Evolutionary conservation across 2,888 invertebrate genomes (phyloP).

Genomic region (Amorpha juglandis): DNA sequence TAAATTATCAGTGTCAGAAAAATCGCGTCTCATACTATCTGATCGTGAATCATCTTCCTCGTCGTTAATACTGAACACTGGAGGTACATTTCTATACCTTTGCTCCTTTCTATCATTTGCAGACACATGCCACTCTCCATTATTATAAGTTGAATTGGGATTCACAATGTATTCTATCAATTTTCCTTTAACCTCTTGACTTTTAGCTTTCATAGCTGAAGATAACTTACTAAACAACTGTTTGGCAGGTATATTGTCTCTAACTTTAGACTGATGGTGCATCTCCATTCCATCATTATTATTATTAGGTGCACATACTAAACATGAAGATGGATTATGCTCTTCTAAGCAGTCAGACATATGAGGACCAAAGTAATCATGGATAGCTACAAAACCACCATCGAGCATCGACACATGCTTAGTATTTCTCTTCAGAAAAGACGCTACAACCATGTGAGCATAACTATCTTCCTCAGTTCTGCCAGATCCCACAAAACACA

Average conservation of each 20-base stretch:
- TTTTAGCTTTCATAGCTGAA: slow-evolving; percentile 94
- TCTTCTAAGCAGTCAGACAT: slow-evolving; percentile 92
- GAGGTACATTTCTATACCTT: slow-evolving; percentile 94
- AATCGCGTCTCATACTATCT: slow-evolving; percentile 59
- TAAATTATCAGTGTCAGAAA: slow-evolving; percentile 84
- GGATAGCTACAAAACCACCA: slow-evolving; percentile 94
- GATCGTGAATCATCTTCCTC: slow-evolving; percentile 83
- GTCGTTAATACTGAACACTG: slow-evolving; percentile 97
- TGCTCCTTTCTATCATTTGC: slow-evolving; percentile 93
- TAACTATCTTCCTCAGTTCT: slow-evolving; percentile 97
- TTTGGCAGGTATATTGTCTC: slow-evolving; percentile 78
- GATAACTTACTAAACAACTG: slow-evolving; percentile 93
- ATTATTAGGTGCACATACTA: slow-evolving; percentile 89
- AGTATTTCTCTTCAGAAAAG: slow-evolving; percentile 96
- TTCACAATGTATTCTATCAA: slow-evolving; percentile 97
- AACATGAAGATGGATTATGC: slow-evolving; percentile 91
- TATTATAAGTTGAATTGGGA: slow-evolving; percentile 86
- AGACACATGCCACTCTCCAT: slow-evolving; percentile 92
- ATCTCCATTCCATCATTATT: slow-evolving; percentile 61
- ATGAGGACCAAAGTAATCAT: slow-evolving; percentile 92
- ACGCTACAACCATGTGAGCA: slow-evolving; percentile 99
- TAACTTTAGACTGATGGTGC: slow-evolving; percentile 51
- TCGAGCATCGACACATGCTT: slow-evolving; percentile 96
- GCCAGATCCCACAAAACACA: slow-evolving; percentile 97
- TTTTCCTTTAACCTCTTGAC: slow-evolving; percentile 96